Base-by-base conservation (phyloP, 2,797 vertebrate genomes). In the Leucoraja ocellata region DNA sequence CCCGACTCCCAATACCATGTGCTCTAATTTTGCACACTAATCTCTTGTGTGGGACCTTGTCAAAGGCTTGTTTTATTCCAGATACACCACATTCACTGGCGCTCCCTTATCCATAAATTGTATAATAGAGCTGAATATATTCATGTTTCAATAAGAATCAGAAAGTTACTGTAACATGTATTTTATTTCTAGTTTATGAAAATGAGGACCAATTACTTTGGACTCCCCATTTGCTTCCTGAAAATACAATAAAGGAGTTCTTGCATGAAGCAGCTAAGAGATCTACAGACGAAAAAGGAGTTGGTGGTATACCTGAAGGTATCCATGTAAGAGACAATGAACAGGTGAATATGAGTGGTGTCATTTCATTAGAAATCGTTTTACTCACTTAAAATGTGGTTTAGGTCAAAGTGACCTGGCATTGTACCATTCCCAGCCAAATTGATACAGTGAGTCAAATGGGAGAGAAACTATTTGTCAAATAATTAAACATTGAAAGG, bases 151-250 rank as follows among this genome's bases (percentile, higher is more conserved):
- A 0, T 68, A 36, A 88, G 65, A 32, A 8, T 65, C 36, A 65
- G 81, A n/a, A 88, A 65, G 61, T 91, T 74, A 90, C 18, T 39
- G 39, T 91, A 74, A 54, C 90, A 5, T 46, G 32, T 76, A 3
- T 13, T 92, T 92, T 92, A 54, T 92, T 92, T 92, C 73, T 74
- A 99, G 99, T 94, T 0, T 98, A 98, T 96, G 98, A 98, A 95
- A 97, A 98, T 93, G 98, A 98, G 93, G 99, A 99, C 93, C 98
- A 99, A 95, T 95, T 99, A 94, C 96, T 99, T 93, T 99, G 99
- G 99, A 97, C 97, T 94, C 99, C 99, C 93, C 97, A 95, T 90
- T 94, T 96, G 76, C 95, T 99, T 94, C 95, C 98, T 65, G 98
- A 99, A 95, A 97, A 93, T 95, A 98, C 97, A 95, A 98, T 99